Evolutionary conservation across 2,113 vertebrate genomes (phyloP), one percentile per base, ranked within the genome.

Genomic region (Zeus faber): DNA sequence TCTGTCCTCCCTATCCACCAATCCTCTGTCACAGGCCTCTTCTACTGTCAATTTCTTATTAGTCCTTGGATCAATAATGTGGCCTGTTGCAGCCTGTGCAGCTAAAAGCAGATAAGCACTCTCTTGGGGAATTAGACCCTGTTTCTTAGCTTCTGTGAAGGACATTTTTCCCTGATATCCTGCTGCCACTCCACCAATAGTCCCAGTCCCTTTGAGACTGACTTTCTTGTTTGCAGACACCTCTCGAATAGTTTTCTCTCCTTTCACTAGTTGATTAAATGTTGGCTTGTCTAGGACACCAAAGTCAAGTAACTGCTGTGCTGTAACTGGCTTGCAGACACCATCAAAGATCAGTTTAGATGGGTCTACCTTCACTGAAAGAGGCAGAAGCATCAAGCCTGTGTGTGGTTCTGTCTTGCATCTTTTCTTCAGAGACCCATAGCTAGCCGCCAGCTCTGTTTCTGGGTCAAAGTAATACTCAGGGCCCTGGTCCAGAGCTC

Each of bases 21-120:
- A 85, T 17, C 91, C 90, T 48, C 87, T 87, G 10, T 89, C 88
- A 0, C 91, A 73, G 18, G 91, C 92, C 13, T 54, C 90, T 68
- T 92, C 89, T n/a, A 92, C 90, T 0, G 85, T 89, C 47, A 93
- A 60, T 17, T 87, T 60, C 76, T 92, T 88, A 10, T 91, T 92
- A 24, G 83, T 72, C 18, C 87, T 87, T 0, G 90, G 88, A 41
- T 93, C 91, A 53, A 91, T 92, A 50, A 93, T 82, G 0, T 90
- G 88, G 23, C 92, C 92, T 1, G 92, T 93, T 24, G 91, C 91
- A 57, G 91, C 91, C 71, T 93, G 92, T 24, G 92, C 92, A 90
- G 89, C 1, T 6, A 44, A 10, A 69, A 94, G 85, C 51, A 94
- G 92, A 59, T 93, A 76, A 21, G 92, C 91, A 6, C 91, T 93